Evolutionary conservation across 1,140 invertebrate genomes (phyloP), one percentile per base, ranked within the genome.

Genomic region (Drosophila sturtevanti): DNA sequence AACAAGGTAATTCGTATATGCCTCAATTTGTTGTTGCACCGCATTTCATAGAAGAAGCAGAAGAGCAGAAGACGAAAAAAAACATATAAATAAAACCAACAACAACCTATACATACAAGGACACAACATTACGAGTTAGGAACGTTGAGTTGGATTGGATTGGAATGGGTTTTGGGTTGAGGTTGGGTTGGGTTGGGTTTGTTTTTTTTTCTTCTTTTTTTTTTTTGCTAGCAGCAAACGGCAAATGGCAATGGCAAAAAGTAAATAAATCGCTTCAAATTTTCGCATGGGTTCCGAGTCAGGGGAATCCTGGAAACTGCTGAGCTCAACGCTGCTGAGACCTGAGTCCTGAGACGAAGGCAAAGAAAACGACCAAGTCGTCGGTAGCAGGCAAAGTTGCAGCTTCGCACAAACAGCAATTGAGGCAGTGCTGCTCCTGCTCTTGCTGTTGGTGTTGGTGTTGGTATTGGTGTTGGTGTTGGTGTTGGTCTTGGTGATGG

Each of bases 211-310:
- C 12, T 12, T 35, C 12, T 35, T 35, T 35, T 35, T 35, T 44
- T 16, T 24, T 55, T 31, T 34, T 56, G 54, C 24, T 34, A 63
- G 16, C 61, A 51, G 59, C 72, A 76, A 80, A 82, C 75, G 80
- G 74, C 74, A 76, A 77, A 77, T 77, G 74, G 81, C 76, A 84
- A 86, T 85, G 81, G 81, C 82, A 86, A 86, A 86, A 86, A 86
- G 82, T 86, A 86, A 86, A 86, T 86, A 86, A 86, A 86, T 86
- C 82, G 82, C 79, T 87, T 86, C 82, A 86, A 86, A 86, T 86
- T 86, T 86, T 86, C 82, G 82, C 84, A 82, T 82, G 84, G 82
- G 77, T 89, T 86, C 79, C 71, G 74, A 74, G 67, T 65, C 66
- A 22, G 64, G 73, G 79, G 72, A 71, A 70, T 61, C 62, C 63